Evolutionary conservation across 2,113 vertebrate species (phyloP).

Genomic region (Nothobranchius kuhntae): DNA sequence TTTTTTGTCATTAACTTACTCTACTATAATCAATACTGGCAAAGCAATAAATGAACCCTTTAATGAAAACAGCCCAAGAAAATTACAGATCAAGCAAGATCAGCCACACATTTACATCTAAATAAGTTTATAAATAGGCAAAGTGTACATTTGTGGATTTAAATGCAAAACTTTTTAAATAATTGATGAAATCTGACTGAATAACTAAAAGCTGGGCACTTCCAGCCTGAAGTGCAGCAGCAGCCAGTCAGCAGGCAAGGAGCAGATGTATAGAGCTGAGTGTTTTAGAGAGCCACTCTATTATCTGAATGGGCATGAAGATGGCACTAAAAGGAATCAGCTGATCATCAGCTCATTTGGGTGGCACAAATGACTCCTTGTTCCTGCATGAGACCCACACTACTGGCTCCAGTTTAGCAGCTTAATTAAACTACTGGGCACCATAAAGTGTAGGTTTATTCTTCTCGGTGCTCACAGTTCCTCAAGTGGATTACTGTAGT

Average conservation of each 20-base stretch:
- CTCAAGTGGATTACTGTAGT: slow-evolving; percentile 14
- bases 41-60: too few relatives aligned
- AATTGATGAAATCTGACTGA: neutral
- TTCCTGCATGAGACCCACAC: slow-evolving; percentile 12
- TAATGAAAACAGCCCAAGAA: too few relatives aligned
- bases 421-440: slow-evolving; percentile 48
- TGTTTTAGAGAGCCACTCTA: slow-evolving; percentile 17
- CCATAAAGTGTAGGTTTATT: slow-evolving; percentile 21
- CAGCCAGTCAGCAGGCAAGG: neutral
- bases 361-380: slow-evolving; percentile 39
- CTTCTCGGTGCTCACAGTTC: slow-evolving; percentile 5
- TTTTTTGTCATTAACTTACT: too few relatives aligned
- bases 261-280: slow-evolving; percentile 16
- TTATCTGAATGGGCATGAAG: slow-evolving; percentile 35
- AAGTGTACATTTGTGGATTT: neutral
- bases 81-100: too few relatives aligned
- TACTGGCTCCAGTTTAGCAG: slow-evolving; percentile 24
- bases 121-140: neutral
- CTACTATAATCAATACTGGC: too few relatives aligned
- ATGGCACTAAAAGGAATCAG: slow-evolving; percentile 46
- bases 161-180: neutral
- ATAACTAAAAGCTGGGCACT: neutral
- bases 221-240: slow-evolving; percentile 21
- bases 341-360: slow-evolving; percentile 47
- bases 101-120: neutral